These are phyloP conservation scores for Isaurus tuberculatus DNA, from an alignment of 92 coral and sea anemone species.

Conservation along the genomic window DNA sequence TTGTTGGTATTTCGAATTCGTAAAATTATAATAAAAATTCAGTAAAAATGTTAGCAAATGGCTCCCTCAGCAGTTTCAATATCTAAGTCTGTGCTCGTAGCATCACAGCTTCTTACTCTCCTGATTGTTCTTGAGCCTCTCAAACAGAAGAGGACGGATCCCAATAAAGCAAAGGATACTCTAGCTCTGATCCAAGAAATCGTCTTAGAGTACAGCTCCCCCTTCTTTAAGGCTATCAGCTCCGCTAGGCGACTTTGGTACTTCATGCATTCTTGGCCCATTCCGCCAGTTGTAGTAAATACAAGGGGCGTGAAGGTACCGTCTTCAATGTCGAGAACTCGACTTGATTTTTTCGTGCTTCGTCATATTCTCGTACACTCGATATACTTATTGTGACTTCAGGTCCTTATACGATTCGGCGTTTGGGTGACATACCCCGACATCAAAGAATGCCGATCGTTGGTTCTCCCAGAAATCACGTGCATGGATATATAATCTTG, in stretches of 20 bases:
- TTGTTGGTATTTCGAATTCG: too few relatives aligned
- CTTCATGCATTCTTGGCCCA: slow-evolving; percentile 53
- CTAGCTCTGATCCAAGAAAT: not conserved
- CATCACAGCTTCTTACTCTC: not conserved
- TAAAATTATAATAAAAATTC: not conserved
- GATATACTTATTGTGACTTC: slow-evolving; percentile 43
- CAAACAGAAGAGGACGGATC: not conserved
- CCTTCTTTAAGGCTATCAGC: not conserved
- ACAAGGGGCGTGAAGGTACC: slow-evolving; percentile 33
- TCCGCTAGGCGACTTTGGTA: not conserved
- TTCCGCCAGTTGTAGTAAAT: slow-evolving; percentile 59
- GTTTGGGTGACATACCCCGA: too few relatives aligned
- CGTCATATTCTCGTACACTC: slow-evolving; percentile 31
- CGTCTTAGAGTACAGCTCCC: not conserved
- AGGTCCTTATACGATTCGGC: too few relatives aligned
- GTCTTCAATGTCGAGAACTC: slow-evolving; percentile 25
- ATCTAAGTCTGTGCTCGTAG: not conserved
- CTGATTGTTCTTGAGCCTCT: not conserved
- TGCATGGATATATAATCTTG: slow-evolving; percentile 41
- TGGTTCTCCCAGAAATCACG: slow-evolving; percentile 39
- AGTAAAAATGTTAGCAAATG: not conserved
- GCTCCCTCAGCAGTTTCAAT: not conserved
- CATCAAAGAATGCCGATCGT: too few relatives aligned
- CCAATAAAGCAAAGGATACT: not conserved
- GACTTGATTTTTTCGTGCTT: not conserved